Conservation (phyloP, 1,140 invertebrate species). For the Ganaspis sp. region DNA sequence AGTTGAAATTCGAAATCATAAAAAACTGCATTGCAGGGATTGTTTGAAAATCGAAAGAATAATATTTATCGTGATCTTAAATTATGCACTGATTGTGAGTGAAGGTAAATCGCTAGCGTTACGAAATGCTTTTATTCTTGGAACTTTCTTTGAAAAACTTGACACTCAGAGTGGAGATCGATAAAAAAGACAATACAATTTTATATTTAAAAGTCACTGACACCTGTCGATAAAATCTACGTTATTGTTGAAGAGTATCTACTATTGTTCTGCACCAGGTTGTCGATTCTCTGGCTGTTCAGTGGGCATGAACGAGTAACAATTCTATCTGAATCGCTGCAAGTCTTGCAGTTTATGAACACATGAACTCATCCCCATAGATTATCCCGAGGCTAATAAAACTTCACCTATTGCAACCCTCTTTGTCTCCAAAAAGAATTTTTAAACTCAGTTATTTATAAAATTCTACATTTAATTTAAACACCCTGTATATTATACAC, state of each 20-base stretch:
- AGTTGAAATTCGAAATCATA: too few species aligned
- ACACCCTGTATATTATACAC: too few species aligned
- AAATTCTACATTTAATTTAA: too few species aligned
- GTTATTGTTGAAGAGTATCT: constrained; percentile 6
- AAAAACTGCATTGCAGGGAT: too few species aligned
- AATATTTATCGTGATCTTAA: too few species aligned
- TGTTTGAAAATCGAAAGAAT: too few species aligned
- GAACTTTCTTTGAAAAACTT: not conserved
- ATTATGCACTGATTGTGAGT: too few species aligned
- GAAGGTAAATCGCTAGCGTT: too few species aligned
- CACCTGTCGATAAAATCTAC: constrained; percentile 21
- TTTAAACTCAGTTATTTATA: too few species aligned
- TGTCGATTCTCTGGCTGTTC: not conserved
- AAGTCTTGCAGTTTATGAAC: not conserved
- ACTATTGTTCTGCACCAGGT: constrained; percentile 19
- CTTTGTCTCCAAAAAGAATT: too few species aligned
- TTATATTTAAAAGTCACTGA: constrained; percentile 18
- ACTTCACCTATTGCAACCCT: not conserved
- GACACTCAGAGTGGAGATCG: not conserved
- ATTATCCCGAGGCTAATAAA: not conserved
- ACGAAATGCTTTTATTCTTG: not conserved
- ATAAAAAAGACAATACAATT: not conserved
- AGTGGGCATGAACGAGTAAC: constrained; percentile 1
- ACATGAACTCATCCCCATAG: not conserved
- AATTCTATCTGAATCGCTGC: constrained; percentile 7